These are phyloP conservation scores for Ips nitidus DNA, from an alignment of 1,140 invertebrate species.

Conservation along the genomic window DNA sequence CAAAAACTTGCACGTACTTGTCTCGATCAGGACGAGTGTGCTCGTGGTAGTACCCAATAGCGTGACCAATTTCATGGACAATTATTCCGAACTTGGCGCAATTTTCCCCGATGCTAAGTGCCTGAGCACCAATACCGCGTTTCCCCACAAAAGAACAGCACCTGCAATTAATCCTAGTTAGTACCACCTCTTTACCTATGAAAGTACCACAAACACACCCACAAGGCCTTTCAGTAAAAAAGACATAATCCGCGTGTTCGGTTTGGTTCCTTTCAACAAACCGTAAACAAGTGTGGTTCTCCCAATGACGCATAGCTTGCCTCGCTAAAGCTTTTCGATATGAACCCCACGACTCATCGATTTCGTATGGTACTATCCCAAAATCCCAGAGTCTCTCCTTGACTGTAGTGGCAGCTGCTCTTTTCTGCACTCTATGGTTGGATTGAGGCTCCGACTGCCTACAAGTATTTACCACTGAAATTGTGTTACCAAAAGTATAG, in stretches of 20 bases:
- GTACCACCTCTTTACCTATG: not conserved
- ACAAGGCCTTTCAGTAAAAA: slow-evolving; percentile 36
- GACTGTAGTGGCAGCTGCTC: slow-evolving; percentile 28
- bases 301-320: slow-evolving; percentile 38
- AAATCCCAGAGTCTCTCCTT: slow-evolving; percentile 29
- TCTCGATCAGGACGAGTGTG: slow-evolving; percentile 96
- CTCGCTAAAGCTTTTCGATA: slow-evolving; percentile 30
- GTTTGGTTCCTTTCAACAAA: slow-evolving; percentile 33
- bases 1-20: slow-evolving; percentile 86
- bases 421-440: slow-evolving; percentile 19
- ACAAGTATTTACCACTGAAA: not conserved
- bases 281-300: slow-evolving; percentile 34
- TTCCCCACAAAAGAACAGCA: slow-evolving; percentile 52
- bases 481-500: not conserved
- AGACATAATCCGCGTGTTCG: slow-evolving; percentile 33
- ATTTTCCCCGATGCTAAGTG: slow-evolving; percentile 44
- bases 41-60: slow-evolving; percentile 94
- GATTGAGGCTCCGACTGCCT: not conserved
- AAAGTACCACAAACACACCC: slow-evolving; percentile 14
- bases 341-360: slow-evolving; percentile 27
- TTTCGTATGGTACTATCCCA: slow-evolving; percentile 36
- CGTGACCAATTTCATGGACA: slow-evolving; percentile 58
- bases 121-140: slow-evolving; percentile 39
- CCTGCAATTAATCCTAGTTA: not conserved
- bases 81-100: slow-evolving; percentile 52